Base-by-base conservation (phyloP, 2,113 vertebrate genomes). In the Motacilla tschutschensis region DNA sequence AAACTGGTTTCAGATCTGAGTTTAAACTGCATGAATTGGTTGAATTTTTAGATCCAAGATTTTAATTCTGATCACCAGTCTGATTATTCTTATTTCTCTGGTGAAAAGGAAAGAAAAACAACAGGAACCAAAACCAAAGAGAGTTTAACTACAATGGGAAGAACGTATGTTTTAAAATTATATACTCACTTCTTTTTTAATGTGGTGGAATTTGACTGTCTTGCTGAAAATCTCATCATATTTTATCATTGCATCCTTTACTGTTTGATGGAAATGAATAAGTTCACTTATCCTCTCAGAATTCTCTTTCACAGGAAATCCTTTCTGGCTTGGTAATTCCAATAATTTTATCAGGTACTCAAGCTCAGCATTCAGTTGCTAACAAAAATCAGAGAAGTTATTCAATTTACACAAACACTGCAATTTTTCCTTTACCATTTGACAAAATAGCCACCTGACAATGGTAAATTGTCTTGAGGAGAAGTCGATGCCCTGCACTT, bases 331-430 rank as follows among this genome's bases (percentile, higher is more conserved):
- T 80, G 98, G 77, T 43, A 95, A 85, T 86, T 98, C 97, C 59
- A 97, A 96, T 48, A 96, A 96, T 93, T 96, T 98, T 83, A 96
- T 67, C 70, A 97, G 59, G 46, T 96, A 94, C 57, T 98, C 97
- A 74, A 98, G 96, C 70, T 99, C 98, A 74, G 97, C 95, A 48
- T 96, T 97, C 65, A 98, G 92, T 96, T 97, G 96, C 99, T 99
- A 80, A 57, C 25, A 92, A 81, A 89, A 71, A 59, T 63, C 35
- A 53, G n/a, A 85, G 44, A 44, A 69, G 57, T 75, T 78, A 78
- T 24, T 50, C 36, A 47, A 35, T 55, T 55, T 62, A 29, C 36
- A 71, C 5, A 73, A 65, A 54, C 10, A 38, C 59, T 81, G n/a
- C n/a, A 85, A 54, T 48, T 54, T 85, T 77, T 67, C n/a, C n/a